Conservation (phyloP, 2,888 invertebrate species). For the Chaetogeoica ovagalla region DNA sequence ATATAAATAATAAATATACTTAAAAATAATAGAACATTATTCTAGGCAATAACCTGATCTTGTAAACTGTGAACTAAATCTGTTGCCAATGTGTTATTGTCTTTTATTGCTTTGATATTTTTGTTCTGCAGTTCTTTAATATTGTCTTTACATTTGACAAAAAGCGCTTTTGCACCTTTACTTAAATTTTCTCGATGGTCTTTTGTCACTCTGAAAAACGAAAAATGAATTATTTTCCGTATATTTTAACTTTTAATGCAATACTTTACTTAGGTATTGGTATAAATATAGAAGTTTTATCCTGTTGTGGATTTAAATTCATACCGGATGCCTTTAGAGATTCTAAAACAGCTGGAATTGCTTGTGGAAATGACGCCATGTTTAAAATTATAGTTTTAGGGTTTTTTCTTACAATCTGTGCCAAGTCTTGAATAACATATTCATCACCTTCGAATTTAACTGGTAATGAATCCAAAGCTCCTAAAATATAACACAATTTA, state of each 20-base stretch:
- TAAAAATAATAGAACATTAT: neutral
- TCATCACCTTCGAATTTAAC: slow-evolving; percentile 78
- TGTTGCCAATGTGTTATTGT: slow-evolving; percentile 68
- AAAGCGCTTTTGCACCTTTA: slow-evolving; percentile 83
- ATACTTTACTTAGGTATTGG: slow-evolving; percentile 78
- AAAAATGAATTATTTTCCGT: slow-evolving; percentile 21
- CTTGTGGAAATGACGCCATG: slow-evolving; percentile 82
- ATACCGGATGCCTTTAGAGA: slow-evolving; percentile 80
- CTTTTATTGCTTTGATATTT: slow-evolving; percentile 69
- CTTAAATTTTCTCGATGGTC: slow-evolving; percentile 87
- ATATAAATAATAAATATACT: neutral
- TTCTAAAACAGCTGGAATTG: slow-evolving; percentile 76
- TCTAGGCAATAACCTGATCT: slow-evolving; percentile 60
- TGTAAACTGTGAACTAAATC: slow-evolving; percentile 71
- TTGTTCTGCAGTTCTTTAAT: slow-evolving; percentile 77
- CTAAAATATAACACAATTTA: slow-evolving; percentile 58
- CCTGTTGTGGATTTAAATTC: slow-evolving; percentile 92
- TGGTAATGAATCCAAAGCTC: slow-evolving; percentile 76
- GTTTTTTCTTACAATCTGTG: slow-evolving; percentile 83
- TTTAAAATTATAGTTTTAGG: slow-evolving; percentile 85
- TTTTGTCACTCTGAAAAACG: slow-evolving; percentile 72
- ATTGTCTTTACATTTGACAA: slow-evolving; percentile 75
- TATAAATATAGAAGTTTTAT: slow-evolving; percentile 85
- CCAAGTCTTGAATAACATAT: slow-evolving; percentile 83
- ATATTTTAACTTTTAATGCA: neutral